A percentile compares a stretch with the other conserved stretches of the same genome.
phyloP scores from a whole-genome alignment of 2,113 vertebrate genomes.

The Lophochroa leadbeateri region DNA sequence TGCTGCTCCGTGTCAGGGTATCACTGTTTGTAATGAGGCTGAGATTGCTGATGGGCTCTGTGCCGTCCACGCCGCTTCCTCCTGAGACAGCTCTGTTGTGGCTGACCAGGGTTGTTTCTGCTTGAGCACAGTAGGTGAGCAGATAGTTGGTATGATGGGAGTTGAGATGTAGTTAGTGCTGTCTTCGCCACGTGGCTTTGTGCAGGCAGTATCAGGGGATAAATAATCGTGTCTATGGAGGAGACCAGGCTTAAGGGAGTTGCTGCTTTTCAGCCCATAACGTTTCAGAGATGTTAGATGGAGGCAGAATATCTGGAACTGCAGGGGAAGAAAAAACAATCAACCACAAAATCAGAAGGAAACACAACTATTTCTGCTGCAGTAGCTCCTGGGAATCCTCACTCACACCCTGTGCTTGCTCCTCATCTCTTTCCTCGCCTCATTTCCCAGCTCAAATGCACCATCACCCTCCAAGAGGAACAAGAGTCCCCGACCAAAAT shows the following conservation, averaged over 20 bases:
- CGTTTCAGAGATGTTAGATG: neutral
- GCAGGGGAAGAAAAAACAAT: neutral
- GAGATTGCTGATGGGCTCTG: neutral
- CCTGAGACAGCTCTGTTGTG: neutral
- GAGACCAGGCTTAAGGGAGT: neutral
- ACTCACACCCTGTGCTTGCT: neutral
- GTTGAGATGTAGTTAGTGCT: neutral
- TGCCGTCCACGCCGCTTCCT: accelerated
- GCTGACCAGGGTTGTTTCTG: neutral
- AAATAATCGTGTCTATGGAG: neutral
- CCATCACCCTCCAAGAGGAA: neutral
- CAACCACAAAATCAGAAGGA: neutral
- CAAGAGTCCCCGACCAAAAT: neutral
- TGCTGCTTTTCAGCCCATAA: neutral
- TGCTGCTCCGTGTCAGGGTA: slow-evolving; percentile 7
- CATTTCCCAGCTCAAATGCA: neutral
- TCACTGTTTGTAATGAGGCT: neutral
- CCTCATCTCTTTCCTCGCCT: neutral
- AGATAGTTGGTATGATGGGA: neutral
- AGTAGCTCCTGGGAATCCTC: neutral
- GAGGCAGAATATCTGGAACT: neutral
- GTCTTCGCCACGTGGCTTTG: neutral
- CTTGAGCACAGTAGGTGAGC: neutral
- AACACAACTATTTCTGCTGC: neutral
- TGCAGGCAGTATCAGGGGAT: neutral